Evolutionary conservation across 2,888 invertebrate genomes (phyloP), one percentile per base, ranked within the genome.

Genomic region (Drosophila anomelani): DNA sequence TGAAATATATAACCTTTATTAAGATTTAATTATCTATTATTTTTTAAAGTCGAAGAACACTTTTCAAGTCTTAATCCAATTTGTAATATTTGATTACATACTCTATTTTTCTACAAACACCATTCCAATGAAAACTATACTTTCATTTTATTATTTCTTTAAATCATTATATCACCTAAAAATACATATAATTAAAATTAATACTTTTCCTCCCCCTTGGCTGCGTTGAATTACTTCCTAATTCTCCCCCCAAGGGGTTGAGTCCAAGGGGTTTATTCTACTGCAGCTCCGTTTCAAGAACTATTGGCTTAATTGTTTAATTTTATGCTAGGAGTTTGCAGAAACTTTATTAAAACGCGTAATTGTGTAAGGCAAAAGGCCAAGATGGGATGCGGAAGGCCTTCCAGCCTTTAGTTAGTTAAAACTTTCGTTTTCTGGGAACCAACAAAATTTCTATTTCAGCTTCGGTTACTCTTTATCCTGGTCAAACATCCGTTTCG

Each of bases 261-360:
- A 15, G 9, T 36, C 20, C 1, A 20, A 38, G 10, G 23, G 15
- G 3, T 23, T 5, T 12, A n/a, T 39, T 26, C 17, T 15, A 20
- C 20, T 66, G 29, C 46, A 39, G 36, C 23, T 38, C 51, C 10
- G 41, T 70, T 61, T 64, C 26, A 29, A 26, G 43, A 74, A 73
- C 70, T 72, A 82, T 82, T 82, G 60, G 34, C 56, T 66, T 82
- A 57, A 82, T 72, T 88, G 41, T 55, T 75, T 71, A 61, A 77
- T 77, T 70, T 68, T 63, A 66, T 79, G 53, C 81, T 23, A 47
- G 26, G 51, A 49, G 55, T 43, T 70, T 34, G 41, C 49, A 34
- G 39, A 53, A 76, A 66, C 53, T 71, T 75, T 64, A 68, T 60
- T 64, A 62, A 81, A 81, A 56, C 54, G 49, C 76, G 38, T 32